These are phyloP conservation scores for Caenorhabditis uteleia DNA, from an alignment of 2,888 invertebrate genomes.

Conservation along the genomic window DNA sequence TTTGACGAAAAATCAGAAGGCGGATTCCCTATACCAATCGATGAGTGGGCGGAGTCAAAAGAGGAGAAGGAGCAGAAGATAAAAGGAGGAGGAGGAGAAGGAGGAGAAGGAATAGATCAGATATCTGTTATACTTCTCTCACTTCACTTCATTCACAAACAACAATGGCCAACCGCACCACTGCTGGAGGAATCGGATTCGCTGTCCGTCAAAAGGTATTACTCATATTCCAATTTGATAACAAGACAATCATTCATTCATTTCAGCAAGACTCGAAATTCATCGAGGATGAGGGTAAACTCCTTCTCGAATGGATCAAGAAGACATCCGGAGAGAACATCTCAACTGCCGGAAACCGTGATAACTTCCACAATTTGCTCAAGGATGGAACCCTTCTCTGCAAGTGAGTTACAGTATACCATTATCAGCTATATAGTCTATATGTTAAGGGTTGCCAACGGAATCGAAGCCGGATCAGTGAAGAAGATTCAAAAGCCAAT, in stretches of 20 bases:
- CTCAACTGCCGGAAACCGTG: slow-evolving; percentile 79
- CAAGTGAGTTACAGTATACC: slow-evolving; percentile 76
- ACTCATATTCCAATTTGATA: not conserved
- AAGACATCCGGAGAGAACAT: slow-evolving; percentile 84
- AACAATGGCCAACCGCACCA: slow-evolving; percentile 65
- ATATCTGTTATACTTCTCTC: not conserved
- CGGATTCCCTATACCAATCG: no score
- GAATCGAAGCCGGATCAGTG: slow-evolving; percentile 83
- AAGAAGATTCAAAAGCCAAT: slow-evolving; percentile 89
- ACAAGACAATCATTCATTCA: not conserved
- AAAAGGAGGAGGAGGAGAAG: slow-evolving; percentile 11
- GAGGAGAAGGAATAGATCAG: not conserved
- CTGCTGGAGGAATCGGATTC: slow-evolving; percentile 69
- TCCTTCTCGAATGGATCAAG: slow-evolving; percentile 91
- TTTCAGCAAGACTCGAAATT: slow-evolving; percentile 93
- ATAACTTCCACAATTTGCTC: slow-evolving; percentile 87
- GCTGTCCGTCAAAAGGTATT: slow-evolving; percentile 63
- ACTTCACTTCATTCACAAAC: slow-evolving; percentile 10
- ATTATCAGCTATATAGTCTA: not conserved
- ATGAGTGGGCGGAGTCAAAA: slow-evolving; percentile 27
- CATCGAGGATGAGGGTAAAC: slow-evolving; percentile 89
- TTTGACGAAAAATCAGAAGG: no score
- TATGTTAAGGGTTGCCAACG: slow-evolving; percentile 80
- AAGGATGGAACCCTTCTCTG: slow-evolving; percentile 90
- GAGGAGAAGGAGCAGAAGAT: slow-evolving; percentile 14